A percentile compares a stretch with the other conserved stretches of the same genome.
Conservation (phyloP, 2,888 invertebrate genomes). For the Creontiades dilutus region DNA sequence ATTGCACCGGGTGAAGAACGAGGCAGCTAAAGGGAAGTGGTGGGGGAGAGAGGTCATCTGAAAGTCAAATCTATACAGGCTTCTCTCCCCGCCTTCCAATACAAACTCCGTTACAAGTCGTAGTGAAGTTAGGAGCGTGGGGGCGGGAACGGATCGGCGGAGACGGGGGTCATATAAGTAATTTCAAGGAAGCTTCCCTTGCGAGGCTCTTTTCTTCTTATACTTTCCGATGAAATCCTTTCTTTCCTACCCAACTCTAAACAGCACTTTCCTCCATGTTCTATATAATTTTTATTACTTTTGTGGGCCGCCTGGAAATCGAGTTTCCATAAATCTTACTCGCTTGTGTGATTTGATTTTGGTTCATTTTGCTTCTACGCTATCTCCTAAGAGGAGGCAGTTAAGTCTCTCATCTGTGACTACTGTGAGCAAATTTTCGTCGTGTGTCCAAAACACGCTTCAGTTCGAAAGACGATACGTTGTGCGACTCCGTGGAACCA, state of each 20-base stretch:
- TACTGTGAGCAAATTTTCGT: too few species aligned
- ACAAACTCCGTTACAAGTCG: slow-evolving; percentile 56
- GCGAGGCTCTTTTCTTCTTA: not conserved
- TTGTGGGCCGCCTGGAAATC: not conserved
- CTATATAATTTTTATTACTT: not conserved
- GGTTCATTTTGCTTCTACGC: not conserved
- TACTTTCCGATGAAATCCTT: not conserved
- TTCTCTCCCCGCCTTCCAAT: slow-evolving; percentile 40
- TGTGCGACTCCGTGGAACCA: too few species aligned
- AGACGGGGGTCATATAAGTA: slow-evolving; percentile 37
- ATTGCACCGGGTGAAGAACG: slow-evolving; percentile 51
- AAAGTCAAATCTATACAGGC: slow-evolving; percentile 61
- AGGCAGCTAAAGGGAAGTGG: not conserved
- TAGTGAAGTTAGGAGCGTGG: slow-evolving; percentile 36
- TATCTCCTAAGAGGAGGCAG: too few species aligned
- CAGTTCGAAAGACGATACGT: too few species aligned
- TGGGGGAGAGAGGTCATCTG: slow-evolving; percentile 37
- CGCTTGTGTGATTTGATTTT: not conserved
- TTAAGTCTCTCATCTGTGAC: too few species aligned
- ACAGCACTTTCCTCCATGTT: not conserved
- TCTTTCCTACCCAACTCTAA: not conserved
- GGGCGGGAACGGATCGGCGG: not conserved
- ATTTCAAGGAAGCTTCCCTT: not conserved
- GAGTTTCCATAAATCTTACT: not conserved
- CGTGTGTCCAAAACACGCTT: too few species aligned